Base-by-base conservation (phyloP, 2,113 vertebrate genomes). In the Xenopus borealis region DNA sequence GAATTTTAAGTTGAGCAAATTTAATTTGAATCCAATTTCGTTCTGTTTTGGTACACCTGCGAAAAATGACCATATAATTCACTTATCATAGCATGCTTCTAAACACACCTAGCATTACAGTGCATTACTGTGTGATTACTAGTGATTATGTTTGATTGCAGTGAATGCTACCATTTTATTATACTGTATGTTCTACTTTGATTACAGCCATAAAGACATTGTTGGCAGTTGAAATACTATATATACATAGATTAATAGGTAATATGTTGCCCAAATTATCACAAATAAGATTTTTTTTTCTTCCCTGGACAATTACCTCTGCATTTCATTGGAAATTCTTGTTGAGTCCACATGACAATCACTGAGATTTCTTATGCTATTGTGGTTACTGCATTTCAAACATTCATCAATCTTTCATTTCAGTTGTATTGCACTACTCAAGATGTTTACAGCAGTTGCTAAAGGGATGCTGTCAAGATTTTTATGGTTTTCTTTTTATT, bases 51-150 rank as follows among this genome's bases (percentile, higher is more conserved):
- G 66, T 23, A 27, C 27, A 68, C 64, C 58, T 62, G 45, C 33
- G 55, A 18, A 30, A 75, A 66, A 66, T 62, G 11, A 40, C 45
- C 72, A 68, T 27, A 68, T 75, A 62, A 74, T 62, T 67, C 47
- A 52, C 64, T 61, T 55, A 75, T 68, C 57, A 61, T 67, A 75
- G 72, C 64, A 50, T 57, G 72, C 64, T 23, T 20, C 53, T 16
- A 13, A 13, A 45, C 64, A 75, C 55, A 68, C 57, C 72, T 62
- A 68, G 45, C 12, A 75, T 75, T 75, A 75, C 33, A 4, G 19
- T 40, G 65, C 23, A 62, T 75, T 75, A 62, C 65, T 58, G 46
- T 61, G 30, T 75, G 45, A 75, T 75, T 75, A 61, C 72, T 47
- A 45, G 65, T 61, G 44, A 68, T 75, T 75, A 75, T 58, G 12